Evolutionary conservation across 2,888 invertebrate genomes (phyloP).

Genomic region (Lysandra coridon): DNA sequence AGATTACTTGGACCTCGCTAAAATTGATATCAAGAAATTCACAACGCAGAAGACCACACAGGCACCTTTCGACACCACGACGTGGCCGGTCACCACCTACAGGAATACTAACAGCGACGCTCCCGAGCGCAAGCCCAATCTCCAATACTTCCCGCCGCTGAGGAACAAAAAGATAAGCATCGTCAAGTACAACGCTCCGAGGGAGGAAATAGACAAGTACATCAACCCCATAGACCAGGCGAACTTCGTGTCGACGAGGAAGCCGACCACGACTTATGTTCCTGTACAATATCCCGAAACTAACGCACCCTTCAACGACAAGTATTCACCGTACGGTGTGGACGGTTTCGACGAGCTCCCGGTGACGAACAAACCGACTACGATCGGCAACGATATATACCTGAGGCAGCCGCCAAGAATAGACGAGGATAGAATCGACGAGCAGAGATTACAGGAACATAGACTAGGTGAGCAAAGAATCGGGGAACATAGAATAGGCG

Average conservation of each 20-base stretch:
- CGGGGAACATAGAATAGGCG: not conserved
- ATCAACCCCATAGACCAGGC: slow-evolving; percentile 41
- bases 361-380: slow-evolving; percentile 33
- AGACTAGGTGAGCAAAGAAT: not conserved
- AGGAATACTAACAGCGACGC: slow-evolving; percentile 40
- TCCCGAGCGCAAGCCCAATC: slow-evolving; percentile 59
- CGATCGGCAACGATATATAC: slow-evolving; percentile 43
- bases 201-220: slow-evolving; percentile 44
- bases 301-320: not conserved
- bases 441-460: not conserved
- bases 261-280: slow-evolving; percentile 28
- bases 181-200: slow-evolving; percentile 50
- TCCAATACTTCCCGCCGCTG: slow-evolving; percentile 70
- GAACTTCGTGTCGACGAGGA: slow-evolving; percentile 3
- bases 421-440: slow-evolving; percentile 32
- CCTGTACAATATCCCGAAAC: slow-evolving; percentile 13
- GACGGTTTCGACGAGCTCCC: slow-evolving; percentile 16
- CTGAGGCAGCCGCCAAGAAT: slow-evolving; percentile 45
- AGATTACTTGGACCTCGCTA: slow-evolving; percentile 60
- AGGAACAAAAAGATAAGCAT: slow-evolving; percentile 48
- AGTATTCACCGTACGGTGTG: slow-evolving; percentile 19
- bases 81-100: slow-evolving; percentile 40
- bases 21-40: slow-evolving; percentile 64
- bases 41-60: slow-evolving; percentile 42
- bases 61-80: slow-evolving; percentile 41